A percentile compares a stretch with the other conserved stretches of the same genome.
These are phyloP conservation scores for Endotricha flammealis DNA, from an alignment of 2,888 invertebrate genomes.

Conservation along the genomic window DNA sequence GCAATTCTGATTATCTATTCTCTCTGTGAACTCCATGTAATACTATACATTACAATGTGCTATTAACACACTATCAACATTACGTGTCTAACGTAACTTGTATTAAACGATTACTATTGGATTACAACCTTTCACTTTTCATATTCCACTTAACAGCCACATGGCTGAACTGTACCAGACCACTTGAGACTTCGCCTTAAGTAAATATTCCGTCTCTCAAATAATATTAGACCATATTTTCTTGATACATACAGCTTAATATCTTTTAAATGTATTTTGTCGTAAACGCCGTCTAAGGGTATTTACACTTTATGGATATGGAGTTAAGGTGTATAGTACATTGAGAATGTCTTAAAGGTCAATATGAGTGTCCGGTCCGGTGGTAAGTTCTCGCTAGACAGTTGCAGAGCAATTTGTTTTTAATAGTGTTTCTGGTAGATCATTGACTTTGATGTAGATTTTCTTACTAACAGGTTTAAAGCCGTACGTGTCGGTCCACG, in stretches of 20 bases:
- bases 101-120: constrained; percentile 3
- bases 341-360: too few relatives aligned
- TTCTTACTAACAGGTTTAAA: too few relatives aligned
- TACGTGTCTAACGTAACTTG: constrained; percentile 1
- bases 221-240: not conserved
- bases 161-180: constrained; percentile 20
- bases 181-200: constrained; percentile 20
- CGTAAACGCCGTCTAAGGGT: not conserved
- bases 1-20: too few relatives aligned
- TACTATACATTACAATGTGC: too few relatives aligned
- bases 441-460: too few relatives aligned
- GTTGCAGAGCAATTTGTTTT: too few relatives aligned
- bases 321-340: not conserved
- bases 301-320: not conserved
- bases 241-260: not conserved
- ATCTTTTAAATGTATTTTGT: not conserved
- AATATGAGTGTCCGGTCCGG: too few relatives aligned
- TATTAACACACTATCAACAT: constrained; percentile 1
- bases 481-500: too few relatives aligned
- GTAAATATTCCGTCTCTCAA: constrained; percentile 4
- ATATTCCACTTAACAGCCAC: constrained; percentile 30
- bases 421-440: too few relatives aligned
- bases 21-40: too few relatives aligned
- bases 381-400: too few relatives aligned
- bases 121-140: constrained; percentile 38